Percentiles rank a stretch among this genome's conserved stretches.
These are phyloP conservation scores for Carlito syrichta DNA, from an alignment of 2,113 vertebrate species.

Conservation along the genomic window DNA sequence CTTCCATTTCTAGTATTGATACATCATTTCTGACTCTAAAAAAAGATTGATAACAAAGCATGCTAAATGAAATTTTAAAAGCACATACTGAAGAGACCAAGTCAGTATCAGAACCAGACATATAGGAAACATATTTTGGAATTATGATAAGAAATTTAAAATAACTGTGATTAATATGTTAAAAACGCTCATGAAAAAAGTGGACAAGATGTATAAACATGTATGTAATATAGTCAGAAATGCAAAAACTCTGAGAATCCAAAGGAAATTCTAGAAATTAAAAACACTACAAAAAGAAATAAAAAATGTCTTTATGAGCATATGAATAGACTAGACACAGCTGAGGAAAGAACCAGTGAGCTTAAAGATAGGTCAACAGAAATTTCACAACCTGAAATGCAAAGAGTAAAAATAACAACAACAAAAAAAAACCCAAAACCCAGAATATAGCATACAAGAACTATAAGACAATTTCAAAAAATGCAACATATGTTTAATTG, in stretches of 20 bases:
- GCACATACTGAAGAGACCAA: neutral
- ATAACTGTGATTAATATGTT: neutral
- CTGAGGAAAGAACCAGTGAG: neutral
- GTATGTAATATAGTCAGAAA: neutral
- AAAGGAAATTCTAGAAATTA: neutral
- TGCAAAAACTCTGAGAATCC: neutral
- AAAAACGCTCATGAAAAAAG: neutral
- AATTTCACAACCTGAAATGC: neutral
- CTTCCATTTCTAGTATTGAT: neutral
- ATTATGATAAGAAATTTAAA: neutral
- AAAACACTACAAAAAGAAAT: neutral
- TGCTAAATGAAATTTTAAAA: neutral
- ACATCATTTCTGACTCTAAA: neutral
- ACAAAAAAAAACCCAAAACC: neutral
- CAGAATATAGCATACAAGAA: neutral
- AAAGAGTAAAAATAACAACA: neutral
- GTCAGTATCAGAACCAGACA: neutral
- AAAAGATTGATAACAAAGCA: neutral
- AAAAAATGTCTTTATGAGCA: neutral
- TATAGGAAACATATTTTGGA: neutral
- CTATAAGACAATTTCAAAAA: neutral
- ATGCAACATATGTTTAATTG: neutral
- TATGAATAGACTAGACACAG: neutral
- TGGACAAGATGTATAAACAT: neutral
- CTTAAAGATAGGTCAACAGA: neutral